phyloP scores from a whole-genome alignment of 2,888 invertebrate genomes.

The Dendrolimus houi region DNA sequence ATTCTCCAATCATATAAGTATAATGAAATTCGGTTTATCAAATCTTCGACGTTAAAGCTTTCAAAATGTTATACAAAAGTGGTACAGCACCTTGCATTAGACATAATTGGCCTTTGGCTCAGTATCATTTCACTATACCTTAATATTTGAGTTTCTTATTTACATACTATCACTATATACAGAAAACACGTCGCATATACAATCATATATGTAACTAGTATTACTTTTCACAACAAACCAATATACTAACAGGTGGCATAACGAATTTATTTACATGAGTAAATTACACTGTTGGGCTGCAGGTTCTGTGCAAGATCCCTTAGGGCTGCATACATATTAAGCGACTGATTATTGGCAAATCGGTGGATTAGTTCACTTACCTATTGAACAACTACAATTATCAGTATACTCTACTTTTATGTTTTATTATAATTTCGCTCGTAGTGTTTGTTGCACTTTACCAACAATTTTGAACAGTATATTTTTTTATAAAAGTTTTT shows the following conservation, averaged over 20 bases:
- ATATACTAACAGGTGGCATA: constrained; percentile 43
- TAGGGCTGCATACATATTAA: no score
- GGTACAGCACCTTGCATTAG: constrained; percentile 62
- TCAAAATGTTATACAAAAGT: constrained; percentile 44
- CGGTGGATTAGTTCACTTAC: no score
- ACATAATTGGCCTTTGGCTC: constrained; percentile 67
- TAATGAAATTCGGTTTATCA: constrained; percentile 43
- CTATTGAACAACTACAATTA: no score
- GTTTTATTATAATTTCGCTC: no score
- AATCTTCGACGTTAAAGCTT: constrained; percentile 46
- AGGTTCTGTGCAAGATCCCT: no score
- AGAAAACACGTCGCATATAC: constrained; percentile 20
- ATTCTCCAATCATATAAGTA: neutral
- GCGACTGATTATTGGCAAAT: no score
- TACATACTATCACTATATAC: constrained; percentile 36
- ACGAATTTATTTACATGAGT: constrained; percentile 32
- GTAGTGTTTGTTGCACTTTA: no score
- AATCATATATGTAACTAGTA: constrained; percentile 13
- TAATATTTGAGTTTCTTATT: constrained; percentile 46
- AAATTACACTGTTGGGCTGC: no score
- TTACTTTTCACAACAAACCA: constrained; percentile 14
- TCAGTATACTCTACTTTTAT: no score
- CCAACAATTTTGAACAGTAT: no score
- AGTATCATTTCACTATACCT: constrained; percentile 28
- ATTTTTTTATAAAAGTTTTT: no score